A percentile compares a stretch with the other conserved stretches of the same genome.
Evolutionary conservation across 2,797 vertebrate species (phyloP).

Genomic region (Acrossocheilus wenchowensis): DNA sequence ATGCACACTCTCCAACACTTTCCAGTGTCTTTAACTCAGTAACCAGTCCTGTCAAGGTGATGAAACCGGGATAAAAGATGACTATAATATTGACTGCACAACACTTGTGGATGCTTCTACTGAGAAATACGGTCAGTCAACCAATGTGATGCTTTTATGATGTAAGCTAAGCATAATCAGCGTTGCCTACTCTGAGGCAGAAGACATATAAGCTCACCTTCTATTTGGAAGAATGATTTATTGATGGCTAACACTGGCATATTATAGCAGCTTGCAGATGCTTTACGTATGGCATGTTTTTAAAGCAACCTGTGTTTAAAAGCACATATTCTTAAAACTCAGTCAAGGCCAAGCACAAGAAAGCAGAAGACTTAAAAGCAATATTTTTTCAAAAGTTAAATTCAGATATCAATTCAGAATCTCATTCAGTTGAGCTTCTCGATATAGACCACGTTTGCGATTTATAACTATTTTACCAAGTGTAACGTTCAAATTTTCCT

Average conservation of each 20-base stretch:
- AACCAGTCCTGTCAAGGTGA: neutral
- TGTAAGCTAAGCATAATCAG: constrained; percentile 2
- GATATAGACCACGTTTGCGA: neutral
- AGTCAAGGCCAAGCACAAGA: neutral
- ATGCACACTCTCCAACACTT: neutral
- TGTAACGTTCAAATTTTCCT: neutral
- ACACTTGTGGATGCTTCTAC: neutral
- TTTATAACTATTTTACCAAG: neutral
- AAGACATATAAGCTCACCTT: neutral
- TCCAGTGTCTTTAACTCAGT: neutral
- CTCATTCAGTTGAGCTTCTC: neutral
- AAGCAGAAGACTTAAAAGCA: neutral
- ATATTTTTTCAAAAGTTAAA: neutral
- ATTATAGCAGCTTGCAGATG: neutral
- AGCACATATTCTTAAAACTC: neutral
- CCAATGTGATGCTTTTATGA: constrained; percentile 3
- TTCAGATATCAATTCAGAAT: neutral
- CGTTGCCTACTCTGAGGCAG: neutral
- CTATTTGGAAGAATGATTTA: neutral
- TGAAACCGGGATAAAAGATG: neutral
- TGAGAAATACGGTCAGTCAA: neutral
- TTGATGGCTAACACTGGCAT: neutral
- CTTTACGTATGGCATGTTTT: neutral
- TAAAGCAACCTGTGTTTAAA: neutral
- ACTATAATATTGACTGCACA: neutral